Conservation (phyloP, 2,888 invertebrate species). For the Panopea generosa region DNA sequence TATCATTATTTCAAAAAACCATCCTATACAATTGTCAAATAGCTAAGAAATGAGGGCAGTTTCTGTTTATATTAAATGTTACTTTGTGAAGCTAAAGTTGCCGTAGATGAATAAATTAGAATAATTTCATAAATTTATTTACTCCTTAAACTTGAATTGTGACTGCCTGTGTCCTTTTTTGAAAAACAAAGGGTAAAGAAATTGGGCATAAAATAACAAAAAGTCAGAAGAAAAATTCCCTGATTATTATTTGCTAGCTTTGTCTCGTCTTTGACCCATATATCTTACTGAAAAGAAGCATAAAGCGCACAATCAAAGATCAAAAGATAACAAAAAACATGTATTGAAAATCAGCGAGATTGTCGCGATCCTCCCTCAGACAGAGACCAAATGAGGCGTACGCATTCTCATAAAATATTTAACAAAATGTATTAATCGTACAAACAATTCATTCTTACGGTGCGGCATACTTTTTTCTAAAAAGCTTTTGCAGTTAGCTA, state of each 20-base stretch:
- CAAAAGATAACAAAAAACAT: conserved; percentile 22
- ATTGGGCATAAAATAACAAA: not conserved
- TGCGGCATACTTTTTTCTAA: conserved; percentile 22
- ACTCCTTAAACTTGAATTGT: too few relatives aligned
- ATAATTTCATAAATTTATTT: too few relatives aligned
- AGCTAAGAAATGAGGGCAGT: too few relatives aligned
- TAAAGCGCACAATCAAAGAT: conserved; percentile 45
- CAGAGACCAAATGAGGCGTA: conserved; percentile 36
- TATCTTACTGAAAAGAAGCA: conserved; percentile 37
- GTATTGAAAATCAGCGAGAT: conserved; percentile 53
- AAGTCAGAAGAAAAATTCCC: not conserved
- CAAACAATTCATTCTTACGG: conserved; percentile 53
- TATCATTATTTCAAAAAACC: too few relatives aligned
- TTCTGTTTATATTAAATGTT: too few relatives aligned
- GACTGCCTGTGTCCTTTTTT: too few relatives aligned
- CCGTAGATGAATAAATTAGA: too few relatives aligned
- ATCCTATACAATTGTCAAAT: too few relatives aligned
- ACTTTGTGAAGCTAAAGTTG: too few relatives aligned
- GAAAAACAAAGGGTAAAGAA: too few relatives aligned
- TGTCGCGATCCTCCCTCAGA: conserved; percentile 22
- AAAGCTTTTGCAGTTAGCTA: conserved; percentile 3
- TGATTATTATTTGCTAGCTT: not conserved
- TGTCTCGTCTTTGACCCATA: conserved; percentile 44
- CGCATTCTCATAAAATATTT: conserved; percentile 18
- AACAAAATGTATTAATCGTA: conserved; percentile 32